A percentile compares a stretch with the other conserved stretches of the same genome.
Evolutionary conservation across 2,113 vertebrate genomes (phyloP).

Genomic region (Poeciliopsis prolifica): DNA sequence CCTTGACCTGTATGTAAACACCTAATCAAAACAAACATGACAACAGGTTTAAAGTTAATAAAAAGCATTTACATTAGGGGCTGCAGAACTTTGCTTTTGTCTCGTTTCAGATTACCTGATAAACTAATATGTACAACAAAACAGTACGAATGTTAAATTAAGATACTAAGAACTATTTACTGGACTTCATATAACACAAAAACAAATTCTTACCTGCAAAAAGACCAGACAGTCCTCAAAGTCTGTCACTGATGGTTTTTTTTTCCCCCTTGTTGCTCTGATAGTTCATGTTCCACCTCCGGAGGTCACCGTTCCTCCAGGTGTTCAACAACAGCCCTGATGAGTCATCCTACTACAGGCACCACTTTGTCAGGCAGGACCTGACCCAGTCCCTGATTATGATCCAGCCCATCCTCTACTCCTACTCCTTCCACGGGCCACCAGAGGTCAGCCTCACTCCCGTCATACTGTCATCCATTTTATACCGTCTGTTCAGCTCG

Average conservation of each 20-base stretch:
- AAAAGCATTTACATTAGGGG: not conserved
- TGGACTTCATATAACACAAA: not conserved
- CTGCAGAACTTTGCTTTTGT: not conserved
- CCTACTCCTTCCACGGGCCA: constrained; percentile 95
- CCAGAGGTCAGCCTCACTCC: constrained; percentile 87
- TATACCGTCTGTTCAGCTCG: not conserved
- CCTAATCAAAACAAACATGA: not conserved
- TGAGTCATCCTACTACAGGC: constrained; percentile 94
- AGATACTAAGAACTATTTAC: not conserved
- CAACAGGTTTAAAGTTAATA: not conserved
- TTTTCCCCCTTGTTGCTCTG: constrained; percentile 15
- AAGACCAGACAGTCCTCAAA: too few species aligned
- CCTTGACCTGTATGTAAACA: too few species aligned
- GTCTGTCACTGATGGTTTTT: not conserved
- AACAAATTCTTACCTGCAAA: not conserved
- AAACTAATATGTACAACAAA: not conserved
- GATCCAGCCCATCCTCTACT: constrained; percentile 97
- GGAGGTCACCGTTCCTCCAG: constrained; percentile 95
- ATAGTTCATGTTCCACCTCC: constrained; percentile 98
- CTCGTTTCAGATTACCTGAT: not conserved
- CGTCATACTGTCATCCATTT: not conserved
- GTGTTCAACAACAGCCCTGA: constrained; percentile 99
- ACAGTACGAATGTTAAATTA: not conserved
- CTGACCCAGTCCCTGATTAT: constrained; percentile 98
- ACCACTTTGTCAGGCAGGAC: constrained; percentile 95